Conservation (phyloP, 2,888 invertebrate species). For the Protonemura montana region DNA sequence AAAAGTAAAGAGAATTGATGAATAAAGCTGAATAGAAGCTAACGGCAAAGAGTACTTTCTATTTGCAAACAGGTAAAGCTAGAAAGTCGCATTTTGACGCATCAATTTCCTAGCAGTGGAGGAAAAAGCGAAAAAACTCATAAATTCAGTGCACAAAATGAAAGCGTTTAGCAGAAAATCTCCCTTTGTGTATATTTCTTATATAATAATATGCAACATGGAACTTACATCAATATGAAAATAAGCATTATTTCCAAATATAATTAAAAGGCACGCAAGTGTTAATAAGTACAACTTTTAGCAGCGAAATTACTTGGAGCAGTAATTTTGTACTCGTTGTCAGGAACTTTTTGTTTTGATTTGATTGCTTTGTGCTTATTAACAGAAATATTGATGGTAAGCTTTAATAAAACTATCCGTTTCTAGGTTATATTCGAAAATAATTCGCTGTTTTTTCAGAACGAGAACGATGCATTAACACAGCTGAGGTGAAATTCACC, state of each 20-base stretch:
- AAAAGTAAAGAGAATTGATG: too few relatives aligned
- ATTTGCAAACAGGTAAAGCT: too few relatives aligned
- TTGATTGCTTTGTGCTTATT: conserved; percentile 37
- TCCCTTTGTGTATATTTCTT: conserved; percentile 22
- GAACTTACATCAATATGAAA: conserved; percentile 21
- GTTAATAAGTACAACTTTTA: conserved; percentile 28
- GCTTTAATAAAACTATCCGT: not conserved
- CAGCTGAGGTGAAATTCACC: conserved; percentile 2
- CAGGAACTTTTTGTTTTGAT: conserved; percentile 48
- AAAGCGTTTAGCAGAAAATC: conserved; percentile 18
- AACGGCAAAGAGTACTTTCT: not conserved
- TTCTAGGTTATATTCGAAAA: too few relatives aligned
- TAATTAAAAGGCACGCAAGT: conserved; percentile 47
- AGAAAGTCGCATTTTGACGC: not conserved
- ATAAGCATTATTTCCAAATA: conserved; percentile 13
- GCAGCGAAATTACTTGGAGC: not conserved
- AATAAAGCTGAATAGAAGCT: not conserved
- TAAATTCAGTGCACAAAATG: not conserved
- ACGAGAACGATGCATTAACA: not conserved
- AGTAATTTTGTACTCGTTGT: conserved; percentile 46
- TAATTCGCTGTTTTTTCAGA: too few relatives aligned
- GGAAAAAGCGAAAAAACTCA: not conserved
- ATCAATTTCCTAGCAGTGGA: not conserved
- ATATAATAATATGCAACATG: conserved; percentile 8
- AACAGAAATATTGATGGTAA: conserved; percentile 7